Conservation (phyloP, 2,113 vertebrate genomes). For the Scortum barcoo region DNA sequence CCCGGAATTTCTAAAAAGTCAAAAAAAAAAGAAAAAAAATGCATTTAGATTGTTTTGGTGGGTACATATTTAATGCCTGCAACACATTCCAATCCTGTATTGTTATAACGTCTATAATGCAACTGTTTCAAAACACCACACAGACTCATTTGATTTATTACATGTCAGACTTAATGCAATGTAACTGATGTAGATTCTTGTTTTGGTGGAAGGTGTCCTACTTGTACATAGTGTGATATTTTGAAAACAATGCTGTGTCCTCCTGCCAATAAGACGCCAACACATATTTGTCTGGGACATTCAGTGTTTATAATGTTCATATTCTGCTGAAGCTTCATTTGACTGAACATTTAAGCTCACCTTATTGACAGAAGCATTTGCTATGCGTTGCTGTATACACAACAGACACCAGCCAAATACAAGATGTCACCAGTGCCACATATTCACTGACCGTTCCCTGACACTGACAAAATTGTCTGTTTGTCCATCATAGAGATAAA, state of each 20-base stretch:
- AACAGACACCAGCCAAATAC: conserved; percentile 21
- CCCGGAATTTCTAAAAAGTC: not conserved
- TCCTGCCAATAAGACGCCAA: not conserved
- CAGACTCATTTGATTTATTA: not conserved
- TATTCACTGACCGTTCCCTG: not conserved
- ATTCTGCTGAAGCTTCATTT: not conserved
- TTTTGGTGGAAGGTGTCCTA: not conserved
- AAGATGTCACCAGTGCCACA: conserved; percentile 4
- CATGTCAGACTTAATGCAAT: not conserved
- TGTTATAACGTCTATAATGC: not conserved
- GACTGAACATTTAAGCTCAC: not conserved
- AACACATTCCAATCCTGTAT: not conserved
- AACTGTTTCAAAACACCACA: not conserved
- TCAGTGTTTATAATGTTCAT: not conserved
- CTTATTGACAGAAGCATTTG: not conserved
- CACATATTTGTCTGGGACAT: not conserved
- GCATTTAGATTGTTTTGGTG: not conserved
- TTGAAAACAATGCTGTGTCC: not conserved
- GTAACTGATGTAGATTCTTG: not conserved
- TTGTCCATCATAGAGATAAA: conserved; percentile 33
- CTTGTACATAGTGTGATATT: not conserved
- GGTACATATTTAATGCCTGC: not conserved
- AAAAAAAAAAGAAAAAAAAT: not conserved
- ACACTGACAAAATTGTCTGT: conserved; percentile 27
- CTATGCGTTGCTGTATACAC: conserved; percentile 16